These are phyloP conservation scores for Erebia palarica DNA, from an alignment of 2,888 invertebrate species.

Conservation along the genomic window DNA sequence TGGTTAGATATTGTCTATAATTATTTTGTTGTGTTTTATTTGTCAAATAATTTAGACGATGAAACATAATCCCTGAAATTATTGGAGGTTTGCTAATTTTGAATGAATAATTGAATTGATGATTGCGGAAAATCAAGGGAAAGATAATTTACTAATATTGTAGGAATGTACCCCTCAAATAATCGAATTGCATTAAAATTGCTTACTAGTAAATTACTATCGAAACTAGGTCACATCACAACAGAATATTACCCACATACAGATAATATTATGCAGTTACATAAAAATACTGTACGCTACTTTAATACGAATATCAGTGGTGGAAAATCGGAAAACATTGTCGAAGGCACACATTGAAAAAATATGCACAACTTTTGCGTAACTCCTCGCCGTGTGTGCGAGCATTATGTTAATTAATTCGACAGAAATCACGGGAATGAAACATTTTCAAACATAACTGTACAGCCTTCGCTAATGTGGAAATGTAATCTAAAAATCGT, in stretches of 20 bases:
- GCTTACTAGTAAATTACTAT: not conserved
- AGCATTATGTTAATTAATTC: slow-evolving; percentile 38
- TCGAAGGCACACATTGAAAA: slow-evolving; percentile 20
- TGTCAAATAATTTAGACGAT: not conserved
- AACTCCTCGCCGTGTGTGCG: slow-evolving; percentile 20
- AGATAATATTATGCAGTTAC: slow-evolving; percentile 9
- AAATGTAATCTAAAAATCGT: slow-evolving; percentile 49
- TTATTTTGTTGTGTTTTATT: slow-evolving; percentile 14
- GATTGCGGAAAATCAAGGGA: not conserved
- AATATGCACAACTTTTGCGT: slow-evolving; percentile 12
- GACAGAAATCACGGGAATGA: slow-evolving; percentile 34
- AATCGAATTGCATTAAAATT: not conserved
- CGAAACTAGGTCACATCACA: slow-evolving; percentile 13
- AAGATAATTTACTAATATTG: not conserved
- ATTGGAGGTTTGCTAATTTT: not conserved
- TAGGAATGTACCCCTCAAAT: not conserved
- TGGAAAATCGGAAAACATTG: slow-evolving; percentile 16
- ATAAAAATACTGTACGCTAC: slow-evolving; percentile 10
- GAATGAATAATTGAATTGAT: too few species aligned
- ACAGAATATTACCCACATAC: slow-evolving; percentile 1
- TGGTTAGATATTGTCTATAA: not conserved
- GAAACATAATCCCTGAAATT: not conserved
- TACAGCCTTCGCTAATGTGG: slow-evolving; percentile 41
- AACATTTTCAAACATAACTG: slow-evolving; percentile 41
- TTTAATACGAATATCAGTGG: slow-evolving; percentile 18